A percentile compares a stretch with the other conserved stretches of the same genome.
Conservation (phyloP, 2,888 invertebrate genomes). For the Trisateles emortualis region DNA sequence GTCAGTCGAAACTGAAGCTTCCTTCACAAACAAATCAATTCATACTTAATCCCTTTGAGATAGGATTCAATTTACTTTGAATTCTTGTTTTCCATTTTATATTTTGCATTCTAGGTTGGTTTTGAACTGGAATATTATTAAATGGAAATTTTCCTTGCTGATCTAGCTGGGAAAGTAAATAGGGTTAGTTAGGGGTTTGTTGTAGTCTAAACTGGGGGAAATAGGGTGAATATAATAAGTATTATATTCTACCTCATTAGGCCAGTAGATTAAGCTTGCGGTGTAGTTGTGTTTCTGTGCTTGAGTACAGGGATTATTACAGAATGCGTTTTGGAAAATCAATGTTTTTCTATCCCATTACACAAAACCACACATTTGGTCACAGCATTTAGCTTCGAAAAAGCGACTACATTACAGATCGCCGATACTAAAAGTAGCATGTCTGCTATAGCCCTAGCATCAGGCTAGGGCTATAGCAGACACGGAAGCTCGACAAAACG, state of each 20-base stretch:
- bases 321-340: no score
- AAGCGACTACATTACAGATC: no score
- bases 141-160: conserved; percentile 8
- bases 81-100: conserved; percentile 10
- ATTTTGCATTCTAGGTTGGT: conserved; percentile 27
- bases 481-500: no score
- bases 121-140: conserved; percentile 9
- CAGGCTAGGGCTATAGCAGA: no score
- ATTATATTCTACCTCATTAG: neutral
- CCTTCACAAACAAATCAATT: conserved; percentile 31
- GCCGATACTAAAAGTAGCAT: no score
- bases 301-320: no score
- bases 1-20: conserved; percentile 8
- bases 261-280: no score
- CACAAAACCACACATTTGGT: no score
- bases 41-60: conserved; percentile 21
- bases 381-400: no score
- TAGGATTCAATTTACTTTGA: conserved; percentile 28
- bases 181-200: neutral
- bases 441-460: no score
- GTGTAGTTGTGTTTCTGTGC: no score
- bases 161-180: neutral
- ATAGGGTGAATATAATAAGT: neutral
- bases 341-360: no score
- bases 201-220: neutral